Evolutionary conservation across 2,888 invertebrate species (phyloP).

Genomic region (Crepidodera aurea): DNA sequence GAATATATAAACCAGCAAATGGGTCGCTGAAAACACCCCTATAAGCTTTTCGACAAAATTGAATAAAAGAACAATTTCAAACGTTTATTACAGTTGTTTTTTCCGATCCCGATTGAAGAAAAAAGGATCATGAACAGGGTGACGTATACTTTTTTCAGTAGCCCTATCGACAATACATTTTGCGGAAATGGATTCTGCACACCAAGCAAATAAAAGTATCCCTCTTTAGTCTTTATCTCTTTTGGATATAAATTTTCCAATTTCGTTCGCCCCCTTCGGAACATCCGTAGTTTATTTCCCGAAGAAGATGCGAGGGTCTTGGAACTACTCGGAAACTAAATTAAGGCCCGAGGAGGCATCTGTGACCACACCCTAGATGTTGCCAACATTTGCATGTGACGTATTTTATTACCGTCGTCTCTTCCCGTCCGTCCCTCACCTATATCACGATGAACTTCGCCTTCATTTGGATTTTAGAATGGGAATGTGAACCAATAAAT

Average conservation of each 20-base stretch:
- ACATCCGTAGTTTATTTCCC: conserved; percentile 56
- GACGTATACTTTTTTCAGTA: background rate
- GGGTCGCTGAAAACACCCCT: too few species aligned
- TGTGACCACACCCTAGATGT: conserved; percentile 63
- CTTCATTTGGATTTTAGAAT: conserved; percentile 37
- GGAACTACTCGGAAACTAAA: conserved; percentile 62
- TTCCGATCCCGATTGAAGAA: too few species aligned
- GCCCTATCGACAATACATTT: conserved; percentile 5
- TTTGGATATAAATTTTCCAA: conserved; percentile 61
- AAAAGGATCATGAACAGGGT: background rate
- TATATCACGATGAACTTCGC: conserved; percentile 25
- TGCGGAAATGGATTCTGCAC: conserved; percentile 34
- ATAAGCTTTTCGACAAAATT: too few species aligned
- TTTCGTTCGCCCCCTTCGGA: conserved; percentile 57
- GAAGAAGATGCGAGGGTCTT: conserved; percentile 52
- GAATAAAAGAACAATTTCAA: too few species aligned
- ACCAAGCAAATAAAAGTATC: conserved; percentile 48
- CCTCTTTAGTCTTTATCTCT: conserved; percentile 56
- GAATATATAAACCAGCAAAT: too few species aligned
- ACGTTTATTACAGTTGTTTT: too few species aligned
- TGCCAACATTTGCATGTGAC: conserved; percentile 63
- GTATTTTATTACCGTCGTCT: conserved; percentile 62
- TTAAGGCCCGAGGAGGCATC: conserved; percentile 63
- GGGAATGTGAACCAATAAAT: conserved; percentile 7
- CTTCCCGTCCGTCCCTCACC: conserved; percentile 11